These are phyloP conservation scores for Apolygus lucorum DNA, from an alignment of 1,140 invertebrate species.

Conservation along the genomic window DNA sequence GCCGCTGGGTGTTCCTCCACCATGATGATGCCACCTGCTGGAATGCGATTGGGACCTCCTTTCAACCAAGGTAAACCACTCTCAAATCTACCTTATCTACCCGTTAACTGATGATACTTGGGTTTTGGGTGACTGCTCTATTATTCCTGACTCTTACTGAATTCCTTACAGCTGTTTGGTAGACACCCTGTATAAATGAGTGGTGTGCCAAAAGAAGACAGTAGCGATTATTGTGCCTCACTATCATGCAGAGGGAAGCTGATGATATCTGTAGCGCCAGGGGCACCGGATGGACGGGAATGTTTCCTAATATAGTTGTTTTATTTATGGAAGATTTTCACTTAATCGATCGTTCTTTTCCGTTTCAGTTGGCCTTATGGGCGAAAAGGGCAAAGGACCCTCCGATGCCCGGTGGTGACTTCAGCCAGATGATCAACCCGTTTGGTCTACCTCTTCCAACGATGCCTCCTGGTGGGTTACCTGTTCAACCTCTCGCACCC, in stretches of 20 bases:
- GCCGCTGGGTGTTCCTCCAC: slow-evolving; percentile 55
- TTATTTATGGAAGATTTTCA: background rate
- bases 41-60: slow-evolving; percentile 40
- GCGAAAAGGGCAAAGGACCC: slow-evolving; percentile 15
- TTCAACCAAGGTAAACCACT: slow-evolving; percentile 28
- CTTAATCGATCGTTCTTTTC: background rate
- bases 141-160: no score
- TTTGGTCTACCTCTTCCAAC: slow-evolving; percentile 6
- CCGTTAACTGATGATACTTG: no score
- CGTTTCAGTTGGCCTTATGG: slow-evolving; percentile 12
- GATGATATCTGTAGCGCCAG: no score
- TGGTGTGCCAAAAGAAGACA: no score
- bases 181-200: no score
- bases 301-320: no score
- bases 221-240: no score
- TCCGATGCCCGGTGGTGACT: background rate
- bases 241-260: no score
- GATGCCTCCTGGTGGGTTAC: background rate
- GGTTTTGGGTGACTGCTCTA: no score
- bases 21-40: slow-evolving; percentile 47
- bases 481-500: background rate
- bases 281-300: no score
- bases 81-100: background rate
- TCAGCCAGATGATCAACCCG: slow-evolving; percentile 10
- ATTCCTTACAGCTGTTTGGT: no score